Evolutionary conservation across 2,888 invertebrate genomes (phyloP).

Genomic region (Drosophila robusta): DNA sequence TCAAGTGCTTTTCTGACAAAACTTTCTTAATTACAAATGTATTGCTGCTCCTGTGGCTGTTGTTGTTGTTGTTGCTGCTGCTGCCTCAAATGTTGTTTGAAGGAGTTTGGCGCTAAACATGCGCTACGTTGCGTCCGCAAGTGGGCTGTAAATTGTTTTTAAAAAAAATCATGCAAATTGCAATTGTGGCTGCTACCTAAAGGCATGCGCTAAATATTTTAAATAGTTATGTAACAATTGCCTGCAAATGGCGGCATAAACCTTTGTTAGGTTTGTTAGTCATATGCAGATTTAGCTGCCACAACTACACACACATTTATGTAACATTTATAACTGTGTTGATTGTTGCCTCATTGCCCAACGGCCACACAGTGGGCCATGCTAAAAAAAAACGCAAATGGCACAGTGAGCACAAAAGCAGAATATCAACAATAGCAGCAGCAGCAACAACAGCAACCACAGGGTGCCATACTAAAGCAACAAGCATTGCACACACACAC

Average conservation of each 20-base stretch:
- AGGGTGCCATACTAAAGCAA: conserved; percentile 56
- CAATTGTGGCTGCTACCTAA: conserved; percentile 8
- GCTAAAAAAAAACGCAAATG: conserved; percentile 70
- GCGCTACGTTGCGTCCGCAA: conserved; percentile 9
- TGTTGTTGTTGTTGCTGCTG: conserved; percentile 19
- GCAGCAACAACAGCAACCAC: conserved; percentile 38
- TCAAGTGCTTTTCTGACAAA: conserved; percentile 72
- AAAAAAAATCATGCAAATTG: conserved; percentile 10
- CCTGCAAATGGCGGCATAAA: conserved; percentile 50
- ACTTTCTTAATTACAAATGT: conserved; percentile 79
- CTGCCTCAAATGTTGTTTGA: conserved; percentile 15
- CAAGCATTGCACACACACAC: conserved; percentile 68
- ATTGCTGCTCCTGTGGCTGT: conserved; percentile 31
- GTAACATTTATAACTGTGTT: conserved; percentile 29
- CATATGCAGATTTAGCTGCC: conserved; percentile 46
- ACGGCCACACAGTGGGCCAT: conserved; percentile 48
- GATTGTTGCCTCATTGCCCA: conserved; percentile 42
- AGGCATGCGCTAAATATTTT: conserved; percentile 11
- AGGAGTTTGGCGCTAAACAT: conserved; percentile 10
- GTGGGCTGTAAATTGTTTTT: conserved; percentile 18
- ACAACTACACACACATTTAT: background rate
- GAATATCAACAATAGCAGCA: conserved; percentile 26
- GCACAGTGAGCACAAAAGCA: conserved; percentile 41
- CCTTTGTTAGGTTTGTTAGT: conserved; percentile 31
- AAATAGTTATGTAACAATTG: conserved; percentile 29